A percentile compares a stretch with the other conserved stretches of the same genome.
Evolutionary conservation across 2,888 invertebrate species (phyloP).

Genomic region (Noctua janthe): DNA sequence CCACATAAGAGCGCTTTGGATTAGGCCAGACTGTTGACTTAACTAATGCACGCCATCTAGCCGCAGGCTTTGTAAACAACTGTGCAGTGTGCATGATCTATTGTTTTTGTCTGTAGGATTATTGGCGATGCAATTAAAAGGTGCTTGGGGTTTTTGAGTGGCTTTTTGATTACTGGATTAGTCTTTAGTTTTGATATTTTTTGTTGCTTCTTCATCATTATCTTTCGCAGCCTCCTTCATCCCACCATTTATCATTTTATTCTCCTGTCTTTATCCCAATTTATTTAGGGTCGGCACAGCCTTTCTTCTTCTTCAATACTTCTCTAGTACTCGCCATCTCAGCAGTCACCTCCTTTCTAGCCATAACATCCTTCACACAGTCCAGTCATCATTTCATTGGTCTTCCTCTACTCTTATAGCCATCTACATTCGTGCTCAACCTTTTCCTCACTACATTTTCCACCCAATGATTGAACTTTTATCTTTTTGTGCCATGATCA

Average conservation of each 20-base stretch:
- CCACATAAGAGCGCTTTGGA: constrained; percentile 69
- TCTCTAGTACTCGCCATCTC: too few relatives aligned
- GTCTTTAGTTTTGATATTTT: not conserved
- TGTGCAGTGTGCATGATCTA: constrained; percentile 71
- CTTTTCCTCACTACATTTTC: too few relatives aligned
- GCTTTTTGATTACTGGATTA: not conserved
- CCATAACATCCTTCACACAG: too few relatives aligned
- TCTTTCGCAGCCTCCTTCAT: not conserved
- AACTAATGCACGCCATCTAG: constrained; percentile 89
- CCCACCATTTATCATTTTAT: too few relatives aligned
- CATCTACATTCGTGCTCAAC: too few relatives aligned
- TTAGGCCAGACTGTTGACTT: constrained; percentile 83
- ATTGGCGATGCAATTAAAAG: constrained; percentile 74
- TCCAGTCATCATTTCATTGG: too few relatives aligned
- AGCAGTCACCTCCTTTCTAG: too few relatives aligned
- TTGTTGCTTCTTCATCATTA: not conserved
- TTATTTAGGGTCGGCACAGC: too few relatives aligned
- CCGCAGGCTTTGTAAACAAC: constrained; percentile 84
- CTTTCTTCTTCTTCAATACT: too few relatives aligned
- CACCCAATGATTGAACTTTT: not conserved
- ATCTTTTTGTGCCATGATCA: not conserved
- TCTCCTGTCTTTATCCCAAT: too few relatives aligned
- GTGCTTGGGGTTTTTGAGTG: constrained; percentile 29
- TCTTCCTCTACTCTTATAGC: too few relatives aligned
- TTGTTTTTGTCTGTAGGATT: constrained; percentile 83